phyloP scores from a whole-genome alignment of 2,888 invertebrate species.

The Temnothorax unifasciatus region DNA sequence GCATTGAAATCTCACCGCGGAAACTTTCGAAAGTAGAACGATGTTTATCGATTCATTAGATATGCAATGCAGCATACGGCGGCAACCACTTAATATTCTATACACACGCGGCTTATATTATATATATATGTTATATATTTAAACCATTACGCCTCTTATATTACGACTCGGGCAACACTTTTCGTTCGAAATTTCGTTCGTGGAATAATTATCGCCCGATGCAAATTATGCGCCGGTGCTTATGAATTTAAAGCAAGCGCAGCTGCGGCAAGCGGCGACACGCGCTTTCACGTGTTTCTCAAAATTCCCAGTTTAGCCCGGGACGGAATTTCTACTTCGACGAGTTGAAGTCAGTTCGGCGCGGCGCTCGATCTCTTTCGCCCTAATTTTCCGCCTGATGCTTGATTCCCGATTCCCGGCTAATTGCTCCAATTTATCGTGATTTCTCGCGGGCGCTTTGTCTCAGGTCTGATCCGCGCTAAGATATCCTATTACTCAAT shows the following conservation, averaged over 20 bases:
- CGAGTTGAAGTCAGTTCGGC: neutral
- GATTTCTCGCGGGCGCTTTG: neutral
- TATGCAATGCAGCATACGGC: slow-evolving; percentile 39
- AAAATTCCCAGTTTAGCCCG: slow-evolving; percentile 13
- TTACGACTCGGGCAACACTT: slow-evolving; percentile 14
- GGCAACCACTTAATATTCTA: slow-evolving; percentile 39
- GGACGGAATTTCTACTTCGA: slow-evolving; percentile 5
- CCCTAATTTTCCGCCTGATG: slow-evolving; percentile 14
- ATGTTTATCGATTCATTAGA: slow-evolving; percentile 51
- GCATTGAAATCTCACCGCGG: slow-evolving; percentile 32
- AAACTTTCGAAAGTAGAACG: slow-evolving; percentile 43
- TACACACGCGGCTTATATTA: slow-evolving; percentile 21
- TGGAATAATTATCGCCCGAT: slow-evolving; percentile 39
- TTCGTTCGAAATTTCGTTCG: slow-evolving; percentile 25
- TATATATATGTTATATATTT: slow-evolving; percentile 34
- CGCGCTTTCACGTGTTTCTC: neutral
- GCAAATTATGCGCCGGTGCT: slow-evolving; percentile 32
- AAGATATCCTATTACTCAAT: slow-evolving; percentile 20
- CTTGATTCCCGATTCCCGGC: neutral
- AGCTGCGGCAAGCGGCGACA: neutral
- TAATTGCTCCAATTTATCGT: slow-evolving; percentile 19
- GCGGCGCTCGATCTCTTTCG: neutral
- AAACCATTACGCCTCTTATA: neutral
- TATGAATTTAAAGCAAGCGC: slow-evolving; percentile 35
- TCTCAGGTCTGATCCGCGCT: neutral